These are phyloP conservation scores for Platynereis dumerilii DNA, from an alignment of 2,888 invertebrate genomes.

Conservation along the genomic window DNA sequence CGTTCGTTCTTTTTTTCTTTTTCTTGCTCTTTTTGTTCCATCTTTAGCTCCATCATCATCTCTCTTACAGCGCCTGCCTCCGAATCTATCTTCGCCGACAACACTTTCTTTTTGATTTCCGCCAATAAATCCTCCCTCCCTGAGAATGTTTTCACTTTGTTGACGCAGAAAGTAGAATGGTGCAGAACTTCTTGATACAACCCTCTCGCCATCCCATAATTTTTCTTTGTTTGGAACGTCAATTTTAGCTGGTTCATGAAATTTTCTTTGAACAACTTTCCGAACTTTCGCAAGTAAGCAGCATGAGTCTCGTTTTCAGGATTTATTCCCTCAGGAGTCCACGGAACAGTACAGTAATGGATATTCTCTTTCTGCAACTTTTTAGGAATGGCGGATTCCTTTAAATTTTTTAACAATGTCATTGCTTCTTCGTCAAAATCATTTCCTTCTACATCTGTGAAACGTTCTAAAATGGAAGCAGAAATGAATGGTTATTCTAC, in stretches of 20 bases:
- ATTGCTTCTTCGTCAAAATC: conserved; percentile 41
- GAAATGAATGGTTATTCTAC: not conserved
- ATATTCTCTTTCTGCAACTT: conserved; percentile 36
- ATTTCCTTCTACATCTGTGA: conserved; percentile 13
- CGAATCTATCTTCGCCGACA: not conserved
- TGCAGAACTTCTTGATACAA: not conserved
- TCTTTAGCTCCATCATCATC: not conserved
- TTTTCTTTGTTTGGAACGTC: not conserved
- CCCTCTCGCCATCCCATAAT: not conserved
- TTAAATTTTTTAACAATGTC: conserved; percentile 39
- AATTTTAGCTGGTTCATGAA: not conserved
- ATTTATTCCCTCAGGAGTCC: conserved; percentile 41
- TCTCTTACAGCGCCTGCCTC: not conserved
- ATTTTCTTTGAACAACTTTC: not conserved
- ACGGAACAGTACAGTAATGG: conserved; percentile 38
- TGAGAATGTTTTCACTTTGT: not conserved
- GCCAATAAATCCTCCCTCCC: conserved; percentile 3
- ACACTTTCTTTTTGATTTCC: conserved; percentile 5
- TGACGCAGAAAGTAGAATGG: not conserved
- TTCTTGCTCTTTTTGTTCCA: not conserved
- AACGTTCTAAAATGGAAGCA: conserved; percentile 5
- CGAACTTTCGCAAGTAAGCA: conserved; percentile 8
- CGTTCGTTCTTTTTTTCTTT: not conserved
- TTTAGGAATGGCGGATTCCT: conserved; percentile 37
- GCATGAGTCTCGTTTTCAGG: conserved; percentile 16